phyloP scores from a whole-genome alignment of 1,140 invertebrate species.

The Philaenus spumarius region DNA sequence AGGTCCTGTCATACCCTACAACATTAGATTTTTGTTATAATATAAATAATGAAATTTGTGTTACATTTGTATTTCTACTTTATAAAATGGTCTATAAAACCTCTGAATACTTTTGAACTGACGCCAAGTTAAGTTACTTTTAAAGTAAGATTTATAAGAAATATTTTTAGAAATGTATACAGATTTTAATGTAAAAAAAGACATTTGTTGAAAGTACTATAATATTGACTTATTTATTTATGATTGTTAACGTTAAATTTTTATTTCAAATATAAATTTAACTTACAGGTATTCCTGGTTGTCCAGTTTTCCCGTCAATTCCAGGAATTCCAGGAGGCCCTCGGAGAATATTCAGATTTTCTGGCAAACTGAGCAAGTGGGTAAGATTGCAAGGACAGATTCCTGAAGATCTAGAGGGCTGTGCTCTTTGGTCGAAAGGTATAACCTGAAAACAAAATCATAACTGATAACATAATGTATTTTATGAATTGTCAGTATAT shows the following conservation, averaged over 20 bases:
- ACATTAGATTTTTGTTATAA: conserved; percentile 14
- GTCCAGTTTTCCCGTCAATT: conserved; percentile 54
- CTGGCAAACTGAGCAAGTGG: conserved; percentile 50
- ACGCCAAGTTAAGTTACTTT: too few species aligned
- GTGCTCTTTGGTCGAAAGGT: not conserved
- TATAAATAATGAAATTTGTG: not conserved
- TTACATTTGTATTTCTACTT: not conserved
- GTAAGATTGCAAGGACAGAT: conserved; percentile 54
- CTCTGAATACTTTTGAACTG: not conserved
- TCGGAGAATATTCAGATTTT: conserved; percentile 54
- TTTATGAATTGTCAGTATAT: too few species aligned
- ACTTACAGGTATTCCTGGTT: conserved; percentile 66
- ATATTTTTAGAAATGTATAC: too few species aligned
- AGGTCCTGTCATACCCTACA: conserved; percentile 62
- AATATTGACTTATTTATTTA: too few species aligned
- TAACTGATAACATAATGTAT: too few species aligned
- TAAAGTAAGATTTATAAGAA: too few species aligned
- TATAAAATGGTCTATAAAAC: not conserved
- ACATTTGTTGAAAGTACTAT: too few species aligned
- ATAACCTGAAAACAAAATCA: conserved; percentile 2
- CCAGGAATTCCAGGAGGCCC: conserved; percentile 39
- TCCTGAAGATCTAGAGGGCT: conserved; percentile 19
- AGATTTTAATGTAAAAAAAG: too few species aligned
- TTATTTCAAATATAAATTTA: not conserved
- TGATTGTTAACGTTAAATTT: too few species aligned